Evolutionary conservation across 1,140 invertebrate species (phyloP).

Genomic region (Cherax destructor): DNA sequence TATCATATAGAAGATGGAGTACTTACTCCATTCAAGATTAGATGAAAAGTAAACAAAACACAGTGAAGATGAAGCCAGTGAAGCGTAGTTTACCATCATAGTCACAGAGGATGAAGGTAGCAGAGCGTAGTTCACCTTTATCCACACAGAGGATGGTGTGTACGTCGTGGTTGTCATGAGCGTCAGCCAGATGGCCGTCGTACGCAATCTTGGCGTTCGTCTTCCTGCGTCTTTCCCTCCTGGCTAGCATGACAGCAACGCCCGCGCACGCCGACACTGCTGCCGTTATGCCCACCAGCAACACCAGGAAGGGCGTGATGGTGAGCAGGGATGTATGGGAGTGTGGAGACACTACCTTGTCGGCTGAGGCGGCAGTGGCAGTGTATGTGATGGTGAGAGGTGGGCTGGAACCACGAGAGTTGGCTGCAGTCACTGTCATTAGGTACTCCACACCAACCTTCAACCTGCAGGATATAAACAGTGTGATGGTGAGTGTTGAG

Average conservation of each 20-base stretch:
- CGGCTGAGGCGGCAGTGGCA: slow-evolving; percentile 23
- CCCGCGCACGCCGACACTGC: slow-evolving; percentile 40
- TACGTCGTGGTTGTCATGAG: slow-evolving; percentile 28
- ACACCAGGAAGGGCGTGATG: slow-evolving; percentile 58
- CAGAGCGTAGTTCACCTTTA: not conserved
- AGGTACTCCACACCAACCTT: slow-evolving; percentile 64
- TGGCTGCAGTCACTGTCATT: slow-evolving; percentile 65
- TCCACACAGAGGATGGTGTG: slow-evolving; percentile 53
- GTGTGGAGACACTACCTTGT: slow-evolving; percentile 51
- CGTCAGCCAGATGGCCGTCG: slow-evolving; percentile 44
- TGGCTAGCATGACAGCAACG: slow-evolving; percentile 44
- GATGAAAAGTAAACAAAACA: not conserved
- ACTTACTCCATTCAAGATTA: not conserved
- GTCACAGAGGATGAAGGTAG: not conserved
- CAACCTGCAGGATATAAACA: slow-evolving; percentile 61
- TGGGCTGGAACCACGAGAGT: slow-evolving; percentile 60
- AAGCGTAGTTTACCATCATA: not conserved
- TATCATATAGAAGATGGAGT: not conserved
- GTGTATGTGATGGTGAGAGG: slow-evolving; percentile 67
- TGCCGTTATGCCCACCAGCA: slow-evolving; percentile 49
- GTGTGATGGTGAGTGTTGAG: no score
- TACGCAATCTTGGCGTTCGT: slow-evolving; percentile 54
- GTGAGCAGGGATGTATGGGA: slow-evolving; percentile 35
- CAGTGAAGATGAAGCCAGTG: not conserved
- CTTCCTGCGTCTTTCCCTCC: slow-evolving; percentile 20